Percentiles rank a stretch among this genome's conserved stretches.
Conservation (phyloP, 2,797 vertebrate genomes). For the Ctenosaura bakeri region DNA sequence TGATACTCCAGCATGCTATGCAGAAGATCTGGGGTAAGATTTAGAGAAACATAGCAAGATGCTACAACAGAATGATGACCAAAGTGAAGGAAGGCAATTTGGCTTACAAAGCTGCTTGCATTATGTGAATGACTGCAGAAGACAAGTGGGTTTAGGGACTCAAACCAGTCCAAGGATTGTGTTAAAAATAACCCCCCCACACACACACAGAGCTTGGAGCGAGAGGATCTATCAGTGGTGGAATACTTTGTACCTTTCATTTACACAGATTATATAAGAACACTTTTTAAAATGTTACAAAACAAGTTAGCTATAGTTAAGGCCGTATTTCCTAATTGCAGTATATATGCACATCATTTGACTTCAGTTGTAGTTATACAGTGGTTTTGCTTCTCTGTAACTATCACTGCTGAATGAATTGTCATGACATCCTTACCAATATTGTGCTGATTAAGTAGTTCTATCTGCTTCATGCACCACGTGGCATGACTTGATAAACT, state of each 20-base stretch:
- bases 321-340: not conserved
- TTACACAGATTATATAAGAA: not conserved
- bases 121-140: constrained; percentile 9
- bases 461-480: not conserved
- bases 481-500: not conserved
- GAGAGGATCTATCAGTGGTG: not conserved
- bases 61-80: not conserved
- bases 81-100: constrained; percentile 2
- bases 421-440: not conserved
- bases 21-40: not conserved
- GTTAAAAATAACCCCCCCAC: not conserved
- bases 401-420: not conserved
- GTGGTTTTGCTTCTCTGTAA: not conserved
- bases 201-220: not conserved
- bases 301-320: too few relatives aligned
- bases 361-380: too few relatives aligned
- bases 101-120: not conserved
- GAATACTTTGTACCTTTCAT: not conserved
- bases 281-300: not conserved
- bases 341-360: not conserved
- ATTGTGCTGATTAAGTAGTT: not conserved
- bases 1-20: not conserved
- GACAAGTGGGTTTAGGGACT: not conserved
- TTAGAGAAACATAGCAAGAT: not conserved
- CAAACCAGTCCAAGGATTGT: not conserved